Evolutionary conservation across 2,797 vertebrate genomes (phyloP).

Genomic region (Tiaroga cobitis): DNA sequence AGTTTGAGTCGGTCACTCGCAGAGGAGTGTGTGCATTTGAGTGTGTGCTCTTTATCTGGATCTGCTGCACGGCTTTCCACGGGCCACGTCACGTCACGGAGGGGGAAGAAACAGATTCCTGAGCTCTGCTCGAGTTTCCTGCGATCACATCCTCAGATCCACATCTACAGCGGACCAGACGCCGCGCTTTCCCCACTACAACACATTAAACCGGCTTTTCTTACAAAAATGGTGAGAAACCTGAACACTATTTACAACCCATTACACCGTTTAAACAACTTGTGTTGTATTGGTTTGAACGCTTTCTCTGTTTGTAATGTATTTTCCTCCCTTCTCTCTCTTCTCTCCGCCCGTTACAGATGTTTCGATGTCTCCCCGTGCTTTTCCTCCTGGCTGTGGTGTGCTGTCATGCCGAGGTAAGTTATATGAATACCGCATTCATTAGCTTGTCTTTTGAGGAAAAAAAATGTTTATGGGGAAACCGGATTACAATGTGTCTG

Average conservation of each 20-base stretch:
- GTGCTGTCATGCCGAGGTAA: conserved; percentile 74
- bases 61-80: conserved; percentile 65
- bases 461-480: not conserved
- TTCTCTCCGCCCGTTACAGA: conserved; percentile 67
- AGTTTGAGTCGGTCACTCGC: not conserved
- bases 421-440: conserved; percentile 48
- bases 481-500: not conserved
- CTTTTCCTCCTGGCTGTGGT: conserved; percentile 69
- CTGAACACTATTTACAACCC: not conserved
- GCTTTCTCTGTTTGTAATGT: conserved; percentile 14
- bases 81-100: conserved; percentile 63
- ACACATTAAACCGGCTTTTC: conserved; percentile 46
- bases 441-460: not conserved
- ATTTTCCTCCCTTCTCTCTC: conserved; percentile 38
- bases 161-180: conserved; percentile 56
- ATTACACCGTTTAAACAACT: not conserved
- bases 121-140: conserved; percentile 77
- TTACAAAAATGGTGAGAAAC: conserved; percentile 41
- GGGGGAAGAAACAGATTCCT: conserved; percentile 72
- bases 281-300: not conserved
- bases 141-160: conserved; percentile 63
- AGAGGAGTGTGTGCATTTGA: not conserved
- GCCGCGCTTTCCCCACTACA: conserved; percentile 37
- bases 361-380: conserved; percentile 75
- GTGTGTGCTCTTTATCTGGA: conserved; percentile 23